Evolutionary conservation across 2,888 invertebrate species (phyloP).

Genomic region (Idaea biselata): DNA sequence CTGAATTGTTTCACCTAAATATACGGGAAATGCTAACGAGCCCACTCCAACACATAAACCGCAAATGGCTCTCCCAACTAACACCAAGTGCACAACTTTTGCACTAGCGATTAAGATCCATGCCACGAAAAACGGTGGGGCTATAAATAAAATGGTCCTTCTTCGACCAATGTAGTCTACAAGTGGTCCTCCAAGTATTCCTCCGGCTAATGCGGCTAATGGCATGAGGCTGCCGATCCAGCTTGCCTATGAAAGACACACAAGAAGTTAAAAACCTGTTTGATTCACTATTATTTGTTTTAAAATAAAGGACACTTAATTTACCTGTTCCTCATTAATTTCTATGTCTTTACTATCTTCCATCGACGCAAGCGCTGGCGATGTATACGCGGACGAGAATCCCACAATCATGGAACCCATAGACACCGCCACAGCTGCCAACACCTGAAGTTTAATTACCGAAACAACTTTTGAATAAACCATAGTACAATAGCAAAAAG

Average conservation of each 20-base stretch:
- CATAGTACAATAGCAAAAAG: background rate
- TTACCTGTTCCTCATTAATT: constrained; percentile 83
- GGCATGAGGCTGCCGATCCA: constrained; percentile 96
- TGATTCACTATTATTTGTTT: background rate
- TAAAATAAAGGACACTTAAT: constrained; percentile 6
- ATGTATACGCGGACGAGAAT: constrained; percentile 92
- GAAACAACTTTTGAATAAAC: background rate
- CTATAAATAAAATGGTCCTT: constrained; percentile 89
- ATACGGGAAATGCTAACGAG: constrained; percentile 93
- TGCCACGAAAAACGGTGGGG: constrained; percentile 89
- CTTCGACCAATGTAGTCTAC: constrained; percentile 93
- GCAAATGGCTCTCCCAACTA: constrained; percentile 89
- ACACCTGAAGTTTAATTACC: constrained; percentile 80
- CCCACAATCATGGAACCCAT: constrained; percentile 94
- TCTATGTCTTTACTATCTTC: constrained; percentile 77
- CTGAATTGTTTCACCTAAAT: constrained; percentile 95
- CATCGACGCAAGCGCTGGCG: constrained; percentile 92
- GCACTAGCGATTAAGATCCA: constrained; percentile 92
- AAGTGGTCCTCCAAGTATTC: constrained; percentile 90
- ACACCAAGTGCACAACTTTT: constrained; percentile 84
- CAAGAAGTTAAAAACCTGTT: background rate
- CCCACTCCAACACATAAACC: constrained; percentile 94
- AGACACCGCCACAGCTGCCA: constrained; percentile 92
- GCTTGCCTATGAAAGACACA: constrained; percentile 81
- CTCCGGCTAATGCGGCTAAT: constrained; percentile 91